Evolutionary conservation across 2,797 vertebrate genomes (phyloP), one percentile per base, ranked within the genome.

Genomic region (Cetoscarus ocellatus): DNA sequence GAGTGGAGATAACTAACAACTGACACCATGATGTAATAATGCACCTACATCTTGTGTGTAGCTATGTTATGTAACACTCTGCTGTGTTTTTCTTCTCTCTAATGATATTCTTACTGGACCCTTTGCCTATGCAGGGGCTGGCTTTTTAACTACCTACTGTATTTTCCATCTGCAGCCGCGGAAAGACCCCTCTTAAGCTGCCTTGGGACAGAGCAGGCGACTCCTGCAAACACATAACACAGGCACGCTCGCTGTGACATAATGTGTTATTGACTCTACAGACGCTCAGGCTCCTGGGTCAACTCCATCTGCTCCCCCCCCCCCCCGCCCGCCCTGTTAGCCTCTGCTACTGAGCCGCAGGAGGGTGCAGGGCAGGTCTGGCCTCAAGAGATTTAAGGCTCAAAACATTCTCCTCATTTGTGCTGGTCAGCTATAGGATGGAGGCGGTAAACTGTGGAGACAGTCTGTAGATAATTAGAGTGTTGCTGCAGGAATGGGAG

Each of bases 241-340:
- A 73, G 71, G 49, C 82, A 52, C 58, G 19, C 65, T 51, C 18
- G 6, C 48, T 56, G 85, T 89, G 87, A 89, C 86, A 91, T 90
- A 87, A 88, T 84, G 72, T 73, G 86, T 84, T 90, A 79, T 80
- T 86, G 83, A 84, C 43, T 74, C 62, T 83, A 69, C 79, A 82
- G 85, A 80, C 48, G 62, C 53, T 61, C 73, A 57, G 81, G 61
- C 85, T 87, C 80, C 75, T 70, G 79, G 86, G 88, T 86, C 81
- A 86, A 72, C 79, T 79, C 73, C 87, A 84, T 86, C 79, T 89
- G 83, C 76, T 86, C 75, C 71, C 27, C 27, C 27, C 86, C 75
- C 71, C 27, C 27, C 27, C 86, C 65, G 45, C 82, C 84, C 75
- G 7, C 38, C 38, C 38, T 48, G 66, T 51, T 62, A 65, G 82